These are phyloP conservation scores for Zaprionus taronus DNA, from an alignment of 1,140 invertebrate genomes.

Conservation along the genomic window DNA sequence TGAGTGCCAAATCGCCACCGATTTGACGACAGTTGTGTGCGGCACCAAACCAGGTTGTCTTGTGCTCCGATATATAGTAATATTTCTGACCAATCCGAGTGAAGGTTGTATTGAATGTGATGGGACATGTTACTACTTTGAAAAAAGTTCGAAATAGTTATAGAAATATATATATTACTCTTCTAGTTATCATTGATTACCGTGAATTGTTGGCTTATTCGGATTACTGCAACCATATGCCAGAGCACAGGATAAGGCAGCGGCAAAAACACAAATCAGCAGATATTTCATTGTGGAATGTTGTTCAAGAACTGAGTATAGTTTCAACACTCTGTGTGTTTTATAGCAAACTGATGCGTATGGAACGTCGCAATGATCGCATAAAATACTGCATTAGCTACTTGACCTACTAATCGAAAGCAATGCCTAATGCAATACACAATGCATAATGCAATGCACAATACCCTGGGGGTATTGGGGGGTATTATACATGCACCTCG, in stretches of 20 bases:
- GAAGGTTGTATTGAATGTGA: not conserved
- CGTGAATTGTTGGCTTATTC: not conserved
- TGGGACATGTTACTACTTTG: not conserved
- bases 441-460: too few relatives aligned
- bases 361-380: not conserved
- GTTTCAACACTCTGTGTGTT: not conserved
- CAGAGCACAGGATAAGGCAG: not conserved
- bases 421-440: not conserved
- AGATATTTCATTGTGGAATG: slow-evolving; percentile 4
- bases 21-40: slow-evolving; percentile 21
- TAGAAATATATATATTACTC: not conserved
- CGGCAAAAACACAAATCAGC: not conserved
- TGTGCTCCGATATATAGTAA: slow-evolving; percentile 10
- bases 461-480: too few relatives aligned
- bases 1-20: slow-evolving; percentile 19
- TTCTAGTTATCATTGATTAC: not conserved
- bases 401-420: not conserved
- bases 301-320: not conserved
- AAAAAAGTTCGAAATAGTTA: not conserved
- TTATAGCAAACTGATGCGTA: not conserved
- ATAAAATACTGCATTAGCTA: not conserved
- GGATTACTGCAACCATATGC: not conserved
- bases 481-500: too few relatives aligned
- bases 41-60: slow-evolving; percentile 17
- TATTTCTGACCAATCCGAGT: slow-evolving; percentile 17